A percentile compares a stretch with the other conserved stretches of the same genome.
Conservation (phyloP, 2,113 vertebrate species). For the Urocolius indicus region DNA sequence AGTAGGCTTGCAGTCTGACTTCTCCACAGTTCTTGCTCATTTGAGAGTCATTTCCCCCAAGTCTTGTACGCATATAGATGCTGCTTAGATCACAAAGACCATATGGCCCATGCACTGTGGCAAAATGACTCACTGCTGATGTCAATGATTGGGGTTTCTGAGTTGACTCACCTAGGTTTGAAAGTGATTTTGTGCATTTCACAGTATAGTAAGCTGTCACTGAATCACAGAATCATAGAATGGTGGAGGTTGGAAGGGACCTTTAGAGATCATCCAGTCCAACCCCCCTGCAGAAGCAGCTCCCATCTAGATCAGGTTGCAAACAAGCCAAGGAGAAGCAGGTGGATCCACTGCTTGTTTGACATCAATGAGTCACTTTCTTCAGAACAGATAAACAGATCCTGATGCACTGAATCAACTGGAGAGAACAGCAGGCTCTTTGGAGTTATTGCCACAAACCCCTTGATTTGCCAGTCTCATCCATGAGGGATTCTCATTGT, state of each 20-base stretch:
- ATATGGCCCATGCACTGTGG: accelerated
- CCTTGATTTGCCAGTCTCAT: not conserved
- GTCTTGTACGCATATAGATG: not conserved
- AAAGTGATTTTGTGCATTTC: not conserved
- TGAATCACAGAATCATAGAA: no score
- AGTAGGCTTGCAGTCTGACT: not conserved
- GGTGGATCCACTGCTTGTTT: not conserved
- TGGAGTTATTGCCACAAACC: not conserved
- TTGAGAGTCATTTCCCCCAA: not conserved
- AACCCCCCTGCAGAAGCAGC: no score
- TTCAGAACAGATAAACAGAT: not conserved
- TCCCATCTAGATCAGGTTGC: not conserved
- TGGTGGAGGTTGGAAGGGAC: no score
- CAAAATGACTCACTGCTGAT: not conserved
- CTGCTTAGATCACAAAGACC: not conserved
- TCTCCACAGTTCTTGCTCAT: not conserved
- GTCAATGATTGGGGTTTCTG: accelerated
- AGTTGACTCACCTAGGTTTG: accelerated
- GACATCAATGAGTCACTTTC: not conserved
- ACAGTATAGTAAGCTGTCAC: not conserved
- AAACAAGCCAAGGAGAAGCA: not conserved
- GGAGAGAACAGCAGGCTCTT: not conserved
- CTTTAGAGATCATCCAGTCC: no score
- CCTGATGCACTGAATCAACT: not conserved
- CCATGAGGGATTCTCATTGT: not conserved